Evolutionary conservation across 2,888 invertebrate species (phyloP).

Genomic region (Apoda limacodes): DNA sequence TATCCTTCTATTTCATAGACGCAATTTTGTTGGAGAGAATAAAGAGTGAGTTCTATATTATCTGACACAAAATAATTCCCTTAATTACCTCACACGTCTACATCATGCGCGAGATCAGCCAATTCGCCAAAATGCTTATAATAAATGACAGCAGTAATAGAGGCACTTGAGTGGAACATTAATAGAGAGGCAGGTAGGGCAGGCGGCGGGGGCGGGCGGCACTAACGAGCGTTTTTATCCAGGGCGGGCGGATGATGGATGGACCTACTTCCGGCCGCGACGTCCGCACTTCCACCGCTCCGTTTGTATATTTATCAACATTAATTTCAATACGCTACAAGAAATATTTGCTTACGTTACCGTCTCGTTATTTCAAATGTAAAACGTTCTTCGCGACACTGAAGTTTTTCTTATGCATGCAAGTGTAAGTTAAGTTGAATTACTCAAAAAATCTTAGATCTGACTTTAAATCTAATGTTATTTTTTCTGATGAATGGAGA

Average conservation of each 20-base stretch:
- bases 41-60: no score
- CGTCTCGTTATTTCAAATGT: not conserved
- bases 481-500: no score
- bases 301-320: conserved; percentile 63
- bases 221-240: conserved; percentile 69
- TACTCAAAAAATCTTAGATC: no score
- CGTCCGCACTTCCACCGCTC: conserved; percentile 51
- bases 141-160: conserved; percentile 67
- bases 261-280: conserved; percentile 57
- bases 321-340: conserved; percentile 44
- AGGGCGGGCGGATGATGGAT: conserved; percentile 67
- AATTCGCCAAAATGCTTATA: conserved; percentile 68
- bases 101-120: conserved; percentile 42
- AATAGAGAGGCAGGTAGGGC: conserved; percentile 48
- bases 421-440: no score
- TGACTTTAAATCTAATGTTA: no score
- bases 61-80: not conserved
- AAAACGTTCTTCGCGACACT: conserved; percentile 5
- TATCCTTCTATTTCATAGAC: no score
- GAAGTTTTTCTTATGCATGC: conserved; percentile 2
- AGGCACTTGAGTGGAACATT: conserved; percentile 65
- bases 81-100: not conserved
- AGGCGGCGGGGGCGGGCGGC: conserved; percentile 23
- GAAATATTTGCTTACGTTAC: not conserved
- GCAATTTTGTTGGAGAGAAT: no score